Evolutionary conservation across 2,888 invertebrate species (phyloP).

Genomic region (Yponomeuta plumbellus): DNA sequence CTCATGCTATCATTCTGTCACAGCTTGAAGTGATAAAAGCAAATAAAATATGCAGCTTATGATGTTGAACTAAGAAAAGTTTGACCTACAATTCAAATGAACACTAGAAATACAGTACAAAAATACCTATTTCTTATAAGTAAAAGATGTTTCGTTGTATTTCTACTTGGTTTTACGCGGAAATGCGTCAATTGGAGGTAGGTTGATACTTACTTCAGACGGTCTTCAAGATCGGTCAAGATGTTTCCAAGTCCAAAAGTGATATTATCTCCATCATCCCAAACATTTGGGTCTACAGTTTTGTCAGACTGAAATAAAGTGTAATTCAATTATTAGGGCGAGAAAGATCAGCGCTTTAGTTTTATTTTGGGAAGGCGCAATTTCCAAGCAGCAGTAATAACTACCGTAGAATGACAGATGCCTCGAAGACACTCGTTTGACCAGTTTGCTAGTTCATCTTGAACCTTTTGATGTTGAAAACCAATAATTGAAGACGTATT

Average conservation of each 20-base stretch:
- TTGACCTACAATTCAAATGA: no score
- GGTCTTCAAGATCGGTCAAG: slow-evolving; percentile 64
- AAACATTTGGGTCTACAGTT: slow-evolving; percentile 27
- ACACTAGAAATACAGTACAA: no score
- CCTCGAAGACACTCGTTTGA: slow-evolving; percentile 64
- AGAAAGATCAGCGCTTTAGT: slow-evolving; percentile 27
- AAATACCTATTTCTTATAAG: no score
- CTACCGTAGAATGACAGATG: slow-evolving; percentile 61
- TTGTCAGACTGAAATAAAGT: neutral
- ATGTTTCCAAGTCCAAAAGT: slow-evolving; percentile 59
- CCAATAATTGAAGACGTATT: slow-evolving; percentile 21
- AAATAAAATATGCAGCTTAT: no score
- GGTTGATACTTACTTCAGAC: neutral
- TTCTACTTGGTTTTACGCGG: neutral
- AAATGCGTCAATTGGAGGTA: neutral
- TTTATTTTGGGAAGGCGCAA: neutral
- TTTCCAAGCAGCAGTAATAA: slow-evolving; percentile 44
- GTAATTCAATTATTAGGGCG: slow-evolving; percentile 10
- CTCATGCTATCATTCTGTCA: no score
- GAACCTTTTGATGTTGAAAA: slow-evolving; percentile 20
- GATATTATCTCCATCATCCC: slow-evolving; percentile 60
- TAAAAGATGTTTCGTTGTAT: no score
- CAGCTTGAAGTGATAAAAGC: no score
- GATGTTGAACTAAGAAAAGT: no score
- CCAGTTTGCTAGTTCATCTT: slow-evolving; percentile 57